phyloP scores from a whole-genome alignment of 2,113 vertebrate species.

The Grammomys dolichurus region DNA sequence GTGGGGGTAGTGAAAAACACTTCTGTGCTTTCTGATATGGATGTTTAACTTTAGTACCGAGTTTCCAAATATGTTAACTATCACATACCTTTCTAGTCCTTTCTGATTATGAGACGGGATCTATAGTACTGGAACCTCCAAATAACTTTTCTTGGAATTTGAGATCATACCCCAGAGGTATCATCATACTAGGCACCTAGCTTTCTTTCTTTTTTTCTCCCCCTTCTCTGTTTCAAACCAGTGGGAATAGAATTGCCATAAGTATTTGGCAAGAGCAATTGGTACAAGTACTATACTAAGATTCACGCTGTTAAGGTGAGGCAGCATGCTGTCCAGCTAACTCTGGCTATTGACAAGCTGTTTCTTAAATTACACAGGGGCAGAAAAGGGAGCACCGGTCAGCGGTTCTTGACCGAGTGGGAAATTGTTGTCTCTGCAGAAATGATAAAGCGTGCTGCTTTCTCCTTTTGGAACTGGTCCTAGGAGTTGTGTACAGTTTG shows the following conservation, averaged over 20 bases:
- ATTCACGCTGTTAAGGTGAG: slow-evolving; percentile 53
- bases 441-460: slow-evolving; percentile 59
- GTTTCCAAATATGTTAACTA: slow-evolving; percentile 43
- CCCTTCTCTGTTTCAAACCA: neutral
- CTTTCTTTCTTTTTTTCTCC: neutral
- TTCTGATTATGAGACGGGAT: neutral
- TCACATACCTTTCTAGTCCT: neutral
- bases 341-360: slow-evolving; percentile 46
- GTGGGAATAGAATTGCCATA: neutral
- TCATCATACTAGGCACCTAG: neutral
- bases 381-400: slow-evolving; percentile 55
- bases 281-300: neutral
- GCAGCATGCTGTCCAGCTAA: neutral
- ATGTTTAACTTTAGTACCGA: neutral
- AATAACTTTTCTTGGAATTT: slow-evolving; percentile 39
- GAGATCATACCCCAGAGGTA: neutral
- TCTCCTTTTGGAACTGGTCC: slow-evolving; percentile 66
- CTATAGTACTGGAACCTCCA: slow-evolving; percentile 16
- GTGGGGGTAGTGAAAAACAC: neutral
- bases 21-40: slow-evolving; percentile 1
- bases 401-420: slow-evolving; percentile 58
- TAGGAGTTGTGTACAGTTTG: slow-evolving; percentile 29
- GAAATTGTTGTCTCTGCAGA: slow-evolving; percentile 54
- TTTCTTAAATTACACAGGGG: slow-evolving; percentile 57
- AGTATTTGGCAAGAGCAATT: slow-evolving; percentile 34